phyloP scores from a whole-genome alignment of 2,797 vertebrate species.

The Nannoperca obscura region DNA sequence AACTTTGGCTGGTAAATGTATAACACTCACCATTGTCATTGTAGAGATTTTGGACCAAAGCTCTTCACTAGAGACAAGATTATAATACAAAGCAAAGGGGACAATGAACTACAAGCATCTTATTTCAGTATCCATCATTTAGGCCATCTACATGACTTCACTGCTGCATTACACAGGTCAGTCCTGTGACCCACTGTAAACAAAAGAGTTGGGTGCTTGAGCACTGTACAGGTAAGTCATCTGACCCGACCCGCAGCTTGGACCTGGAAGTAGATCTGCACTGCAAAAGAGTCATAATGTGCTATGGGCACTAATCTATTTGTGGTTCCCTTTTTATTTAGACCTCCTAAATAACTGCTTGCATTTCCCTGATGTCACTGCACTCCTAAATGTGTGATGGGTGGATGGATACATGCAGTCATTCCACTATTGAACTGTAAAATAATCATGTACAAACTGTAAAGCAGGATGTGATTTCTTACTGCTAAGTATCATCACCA shows the following conservation, averaged over 20 bases:
- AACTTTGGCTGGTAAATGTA: background rate
- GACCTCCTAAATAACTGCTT: background rate
- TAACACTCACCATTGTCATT: background rate
- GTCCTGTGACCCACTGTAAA: constrained; percentile 9
- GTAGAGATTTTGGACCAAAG: background rate
- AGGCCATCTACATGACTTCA: constrained; percentile 20
- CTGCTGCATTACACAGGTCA: background rate
- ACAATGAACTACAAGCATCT: constrained; percentile 3
- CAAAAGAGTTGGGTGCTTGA: background rate
- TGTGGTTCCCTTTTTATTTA: background rate
- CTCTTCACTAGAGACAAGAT: background rate
- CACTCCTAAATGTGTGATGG: too few relatives aligned
- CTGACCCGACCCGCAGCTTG: background rate
- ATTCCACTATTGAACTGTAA: background rate
- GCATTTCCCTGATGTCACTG: background rate
- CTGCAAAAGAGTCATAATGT: background rate
- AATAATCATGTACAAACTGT: background rate
- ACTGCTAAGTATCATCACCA: background rate
- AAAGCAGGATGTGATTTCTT: background rate
- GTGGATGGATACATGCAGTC: background rate
- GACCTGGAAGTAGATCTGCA: background rate
- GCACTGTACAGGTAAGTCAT: background rate
- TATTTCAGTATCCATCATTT: constrained; percentile 12
- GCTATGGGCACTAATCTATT: background rate
- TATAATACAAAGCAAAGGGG: background rate